Conservation (phyloP, 2,113 vertebrate genomes). For the Engraulis encrasicolus region DNA sequence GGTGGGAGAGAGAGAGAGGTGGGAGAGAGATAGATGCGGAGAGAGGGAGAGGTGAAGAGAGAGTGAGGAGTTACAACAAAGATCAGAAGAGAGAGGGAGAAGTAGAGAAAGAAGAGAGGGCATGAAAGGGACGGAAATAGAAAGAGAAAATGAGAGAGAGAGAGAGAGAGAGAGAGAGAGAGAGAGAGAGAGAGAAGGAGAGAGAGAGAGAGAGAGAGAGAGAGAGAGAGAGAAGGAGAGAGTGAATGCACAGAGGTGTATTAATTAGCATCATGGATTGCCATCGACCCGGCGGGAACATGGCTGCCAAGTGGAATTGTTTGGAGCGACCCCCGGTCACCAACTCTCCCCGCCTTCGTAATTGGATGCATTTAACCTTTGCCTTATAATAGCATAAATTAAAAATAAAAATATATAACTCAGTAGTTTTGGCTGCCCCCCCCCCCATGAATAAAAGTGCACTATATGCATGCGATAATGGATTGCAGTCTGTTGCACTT, state of each 20-base stretch:
- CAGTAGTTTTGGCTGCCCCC: background rate
- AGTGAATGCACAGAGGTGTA: background rate
- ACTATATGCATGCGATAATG: background rate
- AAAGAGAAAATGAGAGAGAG: background rate
- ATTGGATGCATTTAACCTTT: constrained; percentile 15
- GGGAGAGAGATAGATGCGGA: background rate
- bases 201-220: background rate
- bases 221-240: background rate
- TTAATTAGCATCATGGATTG: constrained; percentile 5
- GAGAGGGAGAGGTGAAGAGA: background rate
- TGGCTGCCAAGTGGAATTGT: background rate
- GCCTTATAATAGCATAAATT: background rate
- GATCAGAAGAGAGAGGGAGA: background rate
- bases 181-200: background rate
- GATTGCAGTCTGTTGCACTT: background rate
- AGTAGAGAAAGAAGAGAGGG: background rate
- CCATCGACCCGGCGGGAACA: background rate
- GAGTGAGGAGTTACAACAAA: no score
- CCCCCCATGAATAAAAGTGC: background rate
- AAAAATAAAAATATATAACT: background rate
- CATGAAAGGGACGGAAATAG: background rate
- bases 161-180: background rate
- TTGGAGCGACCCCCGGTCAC: background rate
- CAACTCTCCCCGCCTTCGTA: background rate
- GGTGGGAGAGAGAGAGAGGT: background rate